Percentiles rank a stretch among this genome's conserved stretches.
These are phyloP conservation scores for Nasonia oneida DNA, from an alignment of 2,888 invertebrate genomes.

Conservation along the genomic window DNA sequence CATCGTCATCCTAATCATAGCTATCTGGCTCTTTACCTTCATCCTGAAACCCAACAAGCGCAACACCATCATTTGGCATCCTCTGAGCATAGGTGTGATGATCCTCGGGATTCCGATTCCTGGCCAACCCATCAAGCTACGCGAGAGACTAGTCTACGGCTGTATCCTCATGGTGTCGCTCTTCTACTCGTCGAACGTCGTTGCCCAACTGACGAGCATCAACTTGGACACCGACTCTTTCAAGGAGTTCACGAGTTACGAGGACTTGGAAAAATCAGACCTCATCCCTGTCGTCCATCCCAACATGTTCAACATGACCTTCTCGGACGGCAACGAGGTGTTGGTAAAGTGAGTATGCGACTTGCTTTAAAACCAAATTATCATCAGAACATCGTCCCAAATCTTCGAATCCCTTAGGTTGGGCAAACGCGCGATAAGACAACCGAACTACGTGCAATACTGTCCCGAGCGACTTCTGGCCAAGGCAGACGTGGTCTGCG, in stretches of 20 bases:
- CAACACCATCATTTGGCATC: constrained; percentile 13
- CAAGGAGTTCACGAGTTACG: neutral
- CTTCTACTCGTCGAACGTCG: constrained; percentile 43
- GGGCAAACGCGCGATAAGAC: neutral
- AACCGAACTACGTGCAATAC: neutral
- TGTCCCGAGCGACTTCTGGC: neutral
- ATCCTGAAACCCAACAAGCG: neutral
- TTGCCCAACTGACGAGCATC: constrained; percentile 35
- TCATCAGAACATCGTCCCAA: neutral
- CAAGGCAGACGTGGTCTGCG: neutral
- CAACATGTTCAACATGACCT: constrained; percentile 33
- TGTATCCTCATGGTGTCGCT: constrained; percentile 26
- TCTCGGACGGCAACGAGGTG: neutral
- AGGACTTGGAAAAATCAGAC: constrained; percentile 38
- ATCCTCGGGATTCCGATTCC: constrained; percentile 15
- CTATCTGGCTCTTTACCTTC: neutral
- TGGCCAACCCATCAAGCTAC: neutral
- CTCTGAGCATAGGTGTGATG: neutral
- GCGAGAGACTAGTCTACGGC: constrained; percentile 30
- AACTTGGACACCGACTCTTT: neutral
- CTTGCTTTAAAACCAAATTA: neutral
- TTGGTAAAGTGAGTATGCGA: neutral
- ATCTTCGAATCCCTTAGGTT: neutral
- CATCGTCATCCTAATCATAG: neutral
- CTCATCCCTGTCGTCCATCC: constrained; percentile 33